Evolutionary conservation across 1,140 invertebrate genomes (phyloP), one percentile per base, ranked within the genome.

Genomic region (Eurosta solidaginis): DNA sequence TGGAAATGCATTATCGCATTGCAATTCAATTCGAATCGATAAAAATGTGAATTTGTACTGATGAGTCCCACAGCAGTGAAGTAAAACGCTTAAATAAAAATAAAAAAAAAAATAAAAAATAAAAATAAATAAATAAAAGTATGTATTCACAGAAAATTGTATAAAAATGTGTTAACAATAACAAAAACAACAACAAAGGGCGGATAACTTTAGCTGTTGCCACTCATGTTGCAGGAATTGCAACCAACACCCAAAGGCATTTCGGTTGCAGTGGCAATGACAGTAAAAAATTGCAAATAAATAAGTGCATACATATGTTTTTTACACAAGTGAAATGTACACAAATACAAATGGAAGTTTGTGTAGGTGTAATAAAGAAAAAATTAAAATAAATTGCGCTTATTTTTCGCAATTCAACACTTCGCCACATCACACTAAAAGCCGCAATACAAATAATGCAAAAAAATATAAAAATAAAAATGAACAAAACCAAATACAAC

Each of bases 401-500:
- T 42, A 76, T 76, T 76, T 59, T 76, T 74, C 59, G 54, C 74
- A 76, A 76, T 79, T 76, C 78, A 76, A 79, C 78, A 49, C 78
- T 50, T 42, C 74, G 45, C 33, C 74, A 20, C 45, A 25, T 45
- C 54, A 25, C n/a, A 73, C 59, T 45, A 78, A 45, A 29, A 49
- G 42, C 54, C 52, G n/a, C 25, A 63, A 45, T 54, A 77, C 63
- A 78, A 14, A 22, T 49, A 25, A 22, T 63, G n/a, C 25, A 63
- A 63, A 52, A 44, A 77, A 76, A 45, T 27, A 27, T 20, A 7
- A 63, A 36, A 68, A 29, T 29, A 45, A 20, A 14, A 33, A 22
- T 2, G 27, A 54, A 42, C 29, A 77, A n/a, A 14, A 59, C 4
- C 29, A 76, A 7, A 17, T 29, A 52, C 75, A 52, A 52, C 75